phyloP scores from a whole-genome alignment of 2,888 invertebrate species.

The Chalcis sispes region DNA sequence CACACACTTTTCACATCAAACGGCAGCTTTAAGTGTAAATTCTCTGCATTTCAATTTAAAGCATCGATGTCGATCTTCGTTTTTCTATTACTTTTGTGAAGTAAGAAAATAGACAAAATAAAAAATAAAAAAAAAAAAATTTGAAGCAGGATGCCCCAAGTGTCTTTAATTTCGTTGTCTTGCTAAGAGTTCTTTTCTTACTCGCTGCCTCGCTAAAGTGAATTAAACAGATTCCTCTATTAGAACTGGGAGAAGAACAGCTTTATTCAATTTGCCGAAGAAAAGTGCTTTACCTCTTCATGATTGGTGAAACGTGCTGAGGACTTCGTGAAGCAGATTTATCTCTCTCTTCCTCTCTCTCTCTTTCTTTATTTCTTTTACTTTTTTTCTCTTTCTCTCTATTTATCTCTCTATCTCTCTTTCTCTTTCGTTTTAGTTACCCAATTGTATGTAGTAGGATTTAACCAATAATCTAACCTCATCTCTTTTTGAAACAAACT shows the following conservation, averaged over 20 bases:
- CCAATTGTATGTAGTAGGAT: not conserved
- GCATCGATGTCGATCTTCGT: too few species aligned
- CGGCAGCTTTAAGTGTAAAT: too few species aligned
- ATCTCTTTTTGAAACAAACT: too few species aligned
- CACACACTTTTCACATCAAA: too few species aligned
- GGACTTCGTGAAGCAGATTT: conserved; percentile 35
- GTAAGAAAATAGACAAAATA: too few species aligned
- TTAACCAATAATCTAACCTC: not conserved
- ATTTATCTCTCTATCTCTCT: too few species aligned
- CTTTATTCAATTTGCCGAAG: conserved; percentile 47
- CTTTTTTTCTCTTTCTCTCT: too few species aligned
- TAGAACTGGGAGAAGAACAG: conserved; percentile 28
- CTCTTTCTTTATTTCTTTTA: conserved; percentile 5
- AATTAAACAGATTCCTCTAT: conserved; percentile 46
- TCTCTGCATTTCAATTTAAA: too few species aligned
- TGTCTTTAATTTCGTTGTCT: conserved; percentile 36
- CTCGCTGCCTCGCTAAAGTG: conserved; percentile 32
- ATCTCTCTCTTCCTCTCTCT: conserved; percentile 20
- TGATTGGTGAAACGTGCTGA: conserved; percentile 47
- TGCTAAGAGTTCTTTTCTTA: conserved; percentile 35
- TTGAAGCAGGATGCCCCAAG: not conserved
- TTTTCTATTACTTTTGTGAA: too few species aligned
- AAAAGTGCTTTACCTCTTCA: conserved; percentile 37
- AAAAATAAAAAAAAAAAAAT: not conserved
- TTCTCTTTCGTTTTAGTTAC: too few species aligned